Base-by-base conservation (phyloP, 1,140 invertebrate genomes). In the Drosophila parabipectinata region DNA sequence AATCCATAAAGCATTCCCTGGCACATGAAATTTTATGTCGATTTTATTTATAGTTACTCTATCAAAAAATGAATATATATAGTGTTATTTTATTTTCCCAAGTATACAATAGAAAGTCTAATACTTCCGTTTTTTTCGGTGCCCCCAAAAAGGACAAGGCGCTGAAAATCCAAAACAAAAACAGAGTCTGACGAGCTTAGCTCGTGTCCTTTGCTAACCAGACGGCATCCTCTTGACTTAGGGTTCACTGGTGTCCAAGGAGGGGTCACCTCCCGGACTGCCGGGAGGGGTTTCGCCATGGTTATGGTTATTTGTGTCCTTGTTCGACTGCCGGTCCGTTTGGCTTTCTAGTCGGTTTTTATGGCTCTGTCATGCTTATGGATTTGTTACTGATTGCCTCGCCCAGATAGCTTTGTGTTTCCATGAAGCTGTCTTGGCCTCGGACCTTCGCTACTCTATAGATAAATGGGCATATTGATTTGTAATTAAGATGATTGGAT, bases 321-420 rank as follows among this genome's bases (percentile, higher is more conserved):
- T 53, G 54, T 39, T 26, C 10, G 32, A 12, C 69, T 60, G 24
- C 45, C 28, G 26, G 54, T 58, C 14, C 54, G 39, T 14, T 61
- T 63, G 55, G 44, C 21, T 69, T 56, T 15, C 44, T 47, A 21
- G 18, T 21, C 44, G 71, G 64, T 59, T 82, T 87, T 83, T 88
- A 88, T 88, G 72, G 83, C 79, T 83, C 63, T 88, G 76, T 88
- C 83, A 79, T 88, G 72, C 83, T 88, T 79, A 83, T 77, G 83
- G 83, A 88, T 88, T 88, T 83, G 79, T 73, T 88, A 69, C 78
- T 88, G 82, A 85, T 85, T 85, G 81, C 78, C 77, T 71, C 64
- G 64, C 67, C 60, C 54, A 51, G 82, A 85, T 85, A 81, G 73
- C 77, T 68, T 76, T 59, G 60, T 68, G 59, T 58, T 57, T 39